Base-by-base conservation (phyloP, 2,113 vertebrate species). In the Sylvilagus bachmani region DNA sequence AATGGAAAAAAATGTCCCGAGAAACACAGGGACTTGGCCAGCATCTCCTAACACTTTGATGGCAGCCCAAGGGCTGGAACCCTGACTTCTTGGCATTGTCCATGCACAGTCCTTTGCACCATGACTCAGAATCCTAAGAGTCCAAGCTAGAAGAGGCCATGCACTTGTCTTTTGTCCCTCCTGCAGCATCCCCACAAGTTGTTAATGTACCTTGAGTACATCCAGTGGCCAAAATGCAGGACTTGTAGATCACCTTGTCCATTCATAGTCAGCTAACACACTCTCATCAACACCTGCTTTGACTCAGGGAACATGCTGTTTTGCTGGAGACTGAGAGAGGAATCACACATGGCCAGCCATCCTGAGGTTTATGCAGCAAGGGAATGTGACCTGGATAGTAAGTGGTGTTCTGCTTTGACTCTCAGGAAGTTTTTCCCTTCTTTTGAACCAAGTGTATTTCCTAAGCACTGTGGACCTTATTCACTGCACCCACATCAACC, bases 381-480 rank as follows among this genome's bases (percentile, higher is more conserved):
- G 83, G 69, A 74, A 21, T 16, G 1, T 78, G 69, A n/a, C 29
- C 79, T 38, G 5, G 2, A 2, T 79, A n/a, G 86, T 79, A 38
- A 75, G 17, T 55, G 27, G n/a, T 51, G 24, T 62, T 86, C 80
- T 55, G 1, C 79, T 44, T 38, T 71, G 27, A 73, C 22, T 25
- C 69, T 38, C 24, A 66, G 2, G 36, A 74, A 89, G 11, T 77
- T 79, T 85, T 90, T 82, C 55, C 44, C 44, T 96, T 92, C 36
- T 86, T 78, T 89, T 44, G 29, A 94, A 69, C 38, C 58, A 73
- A 82, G 44, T 51, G 27, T 36, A 10, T 80, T 91, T 80, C 66
- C 44, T 70, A 51, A 64, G 62, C 66, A 58, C 51, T 44, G 0
- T 29, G 53, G 55, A 74, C 51, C 29, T 61, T 81, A 51, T 4